These are phyloP conservation scores for Neuroterus valhalla DNA, from an alignment of 1,140 invertebrate genomes.

Conservation along the genomic window DNA sequence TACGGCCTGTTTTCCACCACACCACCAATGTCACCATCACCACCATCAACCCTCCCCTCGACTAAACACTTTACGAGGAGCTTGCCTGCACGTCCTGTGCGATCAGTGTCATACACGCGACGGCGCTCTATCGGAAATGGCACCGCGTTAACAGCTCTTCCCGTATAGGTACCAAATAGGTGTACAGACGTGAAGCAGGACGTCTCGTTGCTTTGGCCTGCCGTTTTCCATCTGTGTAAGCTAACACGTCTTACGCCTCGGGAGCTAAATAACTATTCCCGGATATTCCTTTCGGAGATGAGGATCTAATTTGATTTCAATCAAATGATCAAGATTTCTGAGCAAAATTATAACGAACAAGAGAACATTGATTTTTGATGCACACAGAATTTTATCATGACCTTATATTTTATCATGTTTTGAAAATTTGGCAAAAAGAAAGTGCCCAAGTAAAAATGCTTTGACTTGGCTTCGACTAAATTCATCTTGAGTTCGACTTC, in stretches of 20 bases:
- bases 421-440: no score
- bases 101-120: constrained; percentile 71
- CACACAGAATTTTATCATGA: no score
- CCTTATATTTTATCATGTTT: no score
- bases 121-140: constrained; percentile 72
- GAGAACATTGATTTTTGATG: no score
- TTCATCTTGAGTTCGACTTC: no score
- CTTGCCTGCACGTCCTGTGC: constrained; percentile 70
- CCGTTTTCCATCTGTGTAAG: constrained; percentile 38
- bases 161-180: constrained; percentile 28
- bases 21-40: constrained; percentile 47
- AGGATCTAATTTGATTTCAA: background rate
- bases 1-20: constrained; percentile 51
- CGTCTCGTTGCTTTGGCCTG: constrained; percentile 27
- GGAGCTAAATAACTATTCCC: constrained; percentile 47
- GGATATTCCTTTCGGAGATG: background rate
- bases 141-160: constrained; percentile 68
- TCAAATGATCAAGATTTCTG: no score
- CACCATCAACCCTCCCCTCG: constrained; percentile 66
- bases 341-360: no score
- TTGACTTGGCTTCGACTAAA: no score
- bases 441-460: no score
- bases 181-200: constrained; percentile 35
- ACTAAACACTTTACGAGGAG: constrained; percentile 75
- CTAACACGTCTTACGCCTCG: constrained; percentile 41